phyloP scores from a whole-genome alignment of 2,113 vertebrate genomes.

The Lathamus discolor region DNA sequence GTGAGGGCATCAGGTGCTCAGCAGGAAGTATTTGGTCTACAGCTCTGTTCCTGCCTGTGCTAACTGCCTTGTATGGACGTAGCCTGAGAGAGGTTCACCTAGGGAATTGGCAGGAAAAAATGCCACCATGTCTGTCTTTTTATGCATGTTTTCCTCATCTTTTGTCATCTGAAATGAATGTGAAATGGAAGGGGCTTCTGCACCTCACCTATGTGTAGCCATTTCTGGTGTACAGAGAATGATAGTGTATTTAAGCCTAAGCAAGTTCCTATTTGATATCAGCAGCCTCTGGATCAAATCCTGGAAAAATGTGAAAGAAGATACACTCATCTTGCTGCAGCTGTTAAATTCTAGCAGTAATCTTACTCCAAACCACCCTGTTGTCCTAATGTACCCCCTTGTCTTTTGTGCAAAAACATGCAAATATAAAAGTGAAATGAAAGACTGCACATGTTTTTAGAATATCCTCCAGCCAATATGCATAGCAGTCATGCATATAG shows the following conservation, averaged over 20 bases:
- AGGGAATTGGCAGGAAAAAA: not conserved
- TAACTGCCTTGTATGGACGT: rapidly evolving
- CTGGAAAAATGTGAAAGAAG: not conserved
- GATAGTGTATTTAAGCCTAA: not conserved
- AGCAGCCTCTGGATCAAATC: not conserved
- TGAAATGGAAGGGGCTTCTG: not conserved
- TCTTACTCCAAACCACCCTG: not conserved
- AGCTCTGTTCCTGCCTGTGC: not conserved
- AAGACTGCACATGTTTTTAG: not conserved
- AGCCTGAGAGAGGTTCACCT: not conserved
- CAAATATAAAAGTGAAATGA: not conserved
- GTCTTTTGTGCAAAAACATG: not conserved
- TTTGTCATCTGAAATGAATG: not conserved
- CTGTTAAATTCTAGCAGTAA: not conserved
- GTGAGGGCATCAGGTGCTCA: rapidly evolving
- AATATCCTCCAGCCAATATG: not conserved
- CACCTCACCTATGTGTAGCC: not conserved
- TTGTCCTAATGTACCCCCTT: not conserved
- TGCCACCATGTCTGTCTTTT: rapidly evolving
- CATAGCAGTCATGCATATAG: not conserved
- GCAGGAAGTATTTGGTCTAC: not conserved
- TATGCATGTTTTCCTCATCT: not conserved
- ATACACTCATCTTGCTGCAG: not conserved
- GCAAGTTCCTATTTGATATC: not conserved
- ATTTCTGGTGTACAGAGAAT: not conserved